These are phyloP conservation scores for Mormyrops attenuatus DNA, from an alignment of 2,797 vertebrate species.

Conservation along the genomic window DNA sequence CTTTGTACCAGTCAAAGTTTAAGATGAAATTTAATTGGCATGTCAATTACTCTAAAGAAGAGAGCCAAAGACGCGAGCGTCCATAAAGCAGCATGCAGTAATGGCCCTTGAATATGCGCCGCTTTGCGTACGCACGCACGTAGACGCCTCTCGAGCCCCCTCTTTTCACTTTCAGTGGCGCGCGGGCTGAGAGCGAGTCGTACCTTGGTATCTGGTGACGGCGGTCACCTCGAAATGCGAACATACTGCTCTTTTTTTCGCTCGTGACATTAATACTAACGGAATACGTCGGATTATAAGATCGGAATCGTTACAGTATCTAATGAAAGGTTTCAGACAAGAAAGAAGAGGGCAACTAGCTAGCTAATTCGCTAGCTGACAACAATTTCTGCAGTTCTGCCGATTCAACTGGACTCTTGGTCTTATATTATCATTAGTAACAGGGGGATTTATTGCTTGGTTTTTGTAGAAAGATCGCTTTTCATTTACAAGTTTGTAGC, in stretches of 20 bases:
- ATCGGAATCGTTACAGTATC: constrained; percentile 36
- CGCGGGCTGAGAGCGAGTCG: constrained; percentile 61
- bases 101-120: neutral
- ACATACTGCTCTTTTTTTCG: constrained; percentile 30
- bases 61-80: neutral
- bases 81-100: neutral
- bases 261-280: constrained; percentile 44
- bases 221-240: constrained; percentile 55
- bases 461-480: neutral
- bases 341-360: constrained; percentile 50
- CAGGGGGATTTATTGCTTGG: neutral
- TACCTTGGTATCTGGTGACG: constrained; percentile 60
- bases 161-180: constrained; percentile 56
- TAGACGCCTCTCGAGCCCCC: constrained; percentile 39
- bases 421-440: constrained; percentile 4
- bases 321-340: constrained; percentile 50
- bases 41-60: neutral
- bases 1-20: neutral
- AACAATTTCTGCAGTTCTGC: constrained; percentile 4
- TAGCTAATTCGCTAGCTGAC: constrained; percentile 33
- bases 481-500: neutral
- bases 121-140: constrained; percentile 10
- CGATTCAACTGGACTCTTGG: constrained; percentile 8
- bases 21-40: neutral
- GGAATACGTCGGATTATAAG: constrained; percentile 27